Evolutionary conservation across 30 jellyfish, hydroid and myxozoan species (phyloP).

Genomic region (Catostylus mosaicus): DNA sequence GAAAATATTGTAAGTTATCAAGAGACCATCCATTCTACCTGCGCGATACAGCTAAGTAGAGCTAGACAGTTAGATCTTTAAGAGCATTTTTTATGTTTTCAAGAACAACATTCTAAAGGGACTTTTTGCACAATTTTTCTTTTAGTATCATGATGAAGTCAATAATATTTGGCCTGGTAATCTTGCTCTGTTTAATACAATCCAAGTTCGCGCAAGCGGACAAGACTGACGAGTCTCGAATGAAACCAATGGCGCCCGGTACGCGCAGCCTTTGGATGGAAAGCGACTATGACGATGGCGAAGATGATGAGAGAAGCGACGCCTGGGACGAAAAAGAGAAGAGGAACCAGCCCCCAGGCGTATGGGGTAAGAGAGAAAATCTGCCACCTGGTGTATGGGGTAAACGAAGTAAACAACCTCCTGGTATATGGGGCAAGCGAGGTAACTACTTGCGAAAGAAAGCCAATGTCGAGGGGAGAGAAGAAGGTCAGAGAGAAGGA

Average conservation of each 20-base stretch:
- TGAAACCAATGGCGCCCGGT: neutral
- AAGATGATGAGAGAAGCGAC: neutral
- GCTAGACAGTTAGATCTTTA: no score
- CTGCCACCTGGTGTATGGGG: slow-evolving; percentile 48
- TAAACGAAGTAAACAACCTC: slow-evolving; percentile 18
- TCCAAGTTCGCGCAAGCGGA: neutral
- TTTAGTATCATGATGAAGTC: slow-evolving; percentile 33
- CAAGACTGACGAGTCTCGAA: neutral
- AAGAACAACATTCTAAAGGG: no score
- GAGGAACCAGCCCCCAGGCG: slow-evolving; percentile 31
- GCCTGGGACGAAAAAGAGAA: neutral
- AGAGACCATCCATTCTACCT: no score
- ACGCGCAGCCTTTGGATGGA: neutral
- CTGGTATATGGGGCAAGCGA: slow-evolving; percentile 35
- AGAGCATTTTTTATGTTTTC: no score
- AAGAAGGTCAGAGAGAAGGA: neutral
- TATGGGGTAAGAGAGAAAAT: slow-evolving; percentile 20
- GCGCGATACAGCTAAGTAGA: no score
- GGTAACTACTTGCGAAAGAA: neutral
- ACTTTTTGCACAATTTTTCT: no score
- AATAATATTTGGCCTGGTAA: neutral
- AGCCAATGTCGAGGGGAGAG: neutral
- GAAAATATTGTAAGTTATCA: no score
- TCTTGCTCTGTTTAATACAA: neutral
- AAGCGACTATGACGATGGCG: neutral